phyloP scores from a whole-genome alignment of 2,113 vertebrate species.

The Galemys pyrenaicus region DNA sequence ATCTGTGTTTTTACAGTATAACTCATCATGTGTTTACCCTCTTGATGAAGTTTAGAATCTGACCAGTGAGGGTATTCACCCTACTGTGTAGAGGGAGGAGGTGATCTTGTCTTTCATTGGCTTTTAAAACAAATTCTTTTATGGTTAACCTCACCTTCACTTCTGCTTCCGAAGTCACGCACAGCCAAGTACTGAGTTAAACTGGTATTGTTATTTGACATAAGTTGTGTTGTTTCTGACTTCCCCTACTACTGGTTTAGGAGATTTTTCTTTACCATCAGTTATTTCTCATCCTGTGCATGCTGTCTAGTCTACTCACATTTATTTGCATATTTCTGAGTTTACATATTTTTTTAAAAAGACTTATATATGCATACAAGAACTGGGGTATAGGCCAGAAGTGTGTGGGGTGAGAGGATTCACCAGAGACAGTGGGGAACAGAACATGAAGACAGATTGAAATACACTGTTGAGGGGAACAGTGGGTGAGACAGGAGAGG shows the following conservation, averaged over 20 bases:
- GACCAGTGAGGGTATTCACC: no score
- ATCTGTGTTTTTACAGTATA: neutral
- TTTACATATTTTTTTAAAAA: neutral
- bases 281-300: neutral
- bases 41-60: neutral
- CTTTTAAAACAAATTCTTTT: neutral
- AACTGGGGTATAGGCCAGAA: no score
- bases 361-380: no score
- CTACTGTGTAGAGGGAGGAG: neutral
- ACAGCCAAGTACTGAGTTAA: neutral
- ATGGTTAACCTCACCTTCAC: neutral
- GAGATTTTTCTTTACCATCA: neutral
- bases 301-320: neutral
- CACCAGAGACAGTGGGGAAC: no score
- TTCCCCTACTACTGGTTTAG: neutral
- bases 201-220: neutral
- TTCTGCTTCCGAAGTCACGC: neutral
- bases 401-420: no score
- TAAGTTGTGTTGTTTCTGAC: neutral
- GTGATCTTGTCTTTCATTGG: neutral
- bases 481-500: no score
- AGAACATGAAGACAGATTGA: no score
- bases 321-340: neutral
- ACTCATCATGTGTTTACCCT: neutral
- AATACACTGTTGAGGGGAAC: no score